Evolutionary conservation across 2,113 vertebrate genomes (phyloP).

Genomic region (Tragelaphus imberbis): DNA sequence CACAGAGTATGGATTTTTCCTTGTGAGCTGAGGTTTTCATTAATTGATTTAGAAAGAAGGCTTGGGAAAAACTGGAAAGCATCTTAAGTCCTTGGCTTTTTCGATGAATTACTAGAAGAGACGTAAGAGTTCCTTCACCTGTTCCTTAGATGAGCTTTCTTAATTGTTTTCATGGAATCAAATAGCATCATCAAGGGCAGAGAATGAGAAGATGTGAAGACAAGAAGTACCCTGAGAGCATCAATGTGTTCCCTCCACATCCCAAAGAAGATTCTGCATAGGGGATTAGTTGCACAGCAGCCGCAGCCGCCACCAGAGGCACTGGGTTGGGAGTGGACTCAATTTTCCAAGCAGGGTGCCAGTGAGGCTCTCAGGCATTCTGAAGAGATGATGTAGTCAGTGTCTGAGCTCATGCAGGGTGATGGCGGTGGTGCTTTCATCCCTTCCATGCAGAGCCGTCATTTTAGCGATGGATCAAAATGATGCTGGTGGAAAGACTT

Average conservation of each 20-base stretch:
- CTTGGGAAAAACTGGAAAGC: not conserved
- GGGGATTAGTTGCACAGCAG: not conserved
- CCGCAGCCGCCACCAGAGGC: not conserved
- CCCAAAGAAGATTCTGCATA: not conserved
- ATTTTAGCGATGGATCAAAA: not conserved
- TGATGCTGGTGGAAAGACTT: not conserved
- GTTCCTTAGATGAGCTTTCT: not conserved
- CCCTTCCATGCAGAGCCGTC: not conserved
- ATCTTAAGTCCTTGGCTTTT: not conserved
- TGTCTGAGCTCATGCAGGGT: not conserved
- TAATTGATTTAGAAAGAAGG: constrained; percentile 3
- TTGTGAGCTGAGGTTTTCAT: not conserved
- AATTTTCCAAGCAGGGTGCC: not conserved
- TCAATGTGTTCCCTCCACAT: not conserved
- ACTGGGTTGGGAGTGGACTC: not conserved
- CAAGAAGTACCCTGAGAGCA: not conserved
- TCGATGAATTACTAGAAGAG: not conserved
- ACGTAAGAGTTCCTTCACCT: not conserved
- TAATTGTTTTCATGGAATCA: not conserved
- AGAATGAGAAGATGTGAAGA: not conserved
- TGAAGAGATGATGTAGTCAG: not conserved
- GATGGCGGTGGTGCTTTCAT: not conserved
- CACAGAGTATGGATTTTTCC: not conserved
- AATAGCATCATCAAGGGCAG: not conserved
- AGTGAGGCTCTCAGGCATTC: not conserved